Conservation (phyloP, 2,888 invertebrate genomes). For the Ferdinandea cuprea region DNA sequence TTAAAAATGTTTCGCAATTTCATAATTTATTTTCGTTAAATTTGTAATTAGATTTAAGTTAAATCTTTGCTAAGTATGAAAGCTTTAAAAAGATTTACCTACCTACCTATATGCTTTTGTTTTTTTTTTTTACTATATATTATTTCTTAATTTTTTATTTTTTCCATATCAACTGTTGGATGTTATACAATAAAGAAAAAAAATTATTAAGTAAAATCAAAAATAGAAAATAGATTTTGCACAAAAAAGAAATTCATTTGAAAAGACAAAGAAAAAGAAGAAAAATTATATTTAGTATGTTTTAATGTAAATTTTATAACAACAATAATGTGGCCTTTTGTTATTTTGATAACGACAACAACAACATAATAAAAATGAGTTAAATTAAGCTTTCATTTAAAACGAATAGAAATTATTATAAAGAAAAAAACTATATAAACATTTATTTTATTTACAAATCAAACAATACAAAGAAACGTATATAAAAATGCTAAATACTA, state of each 20-base stretch:
- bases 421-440: slow-evolving; percentile 24
- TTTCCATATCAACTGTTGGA: slow-evolving; percentile 31
- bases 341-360: slow-evolving; percentile 69
- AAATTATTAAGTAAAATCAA: no score
- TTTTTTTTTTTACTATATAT: slow-evolving; percentile 5
- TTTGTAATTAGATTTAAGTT: slow-evolving; percentile 17
- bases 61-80: slow-evolving; percentile 14
- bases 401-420: slow-evolving; percentile 10
- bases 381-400: slow-evolving; percentile 10
- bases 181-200: no score
- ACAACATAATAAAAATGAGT: slow-evolving; percentile 22
- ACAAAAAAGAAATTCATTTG: slow-evolving; percentile 35
- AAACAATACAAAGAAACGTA: slow-evolving; percentile 4
- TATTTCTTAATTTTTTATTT: slow-evolving; percentile 11
- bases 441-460: slow-evolving; percentile 40
- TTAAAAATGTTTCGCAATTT: slow-evolving; percentile 28
- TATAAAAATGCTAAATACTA: neutral
- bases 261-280: slow-evolving; percentile 38
- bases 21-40: slow-evolving; percentile 33
- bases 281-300: no score
- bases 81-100: slow-evolving; percentile 19
- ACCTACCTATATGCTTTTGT: neutral
- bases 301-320: slow-evolving; percentile 49
- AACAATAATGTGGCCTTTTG: slow-evolving; percentile 75
- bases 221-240: no score